These are phyloP conservation scores for Vidua chalybeata DNA, from an alignment of 2,113 vertebrate species.

Conservation along the genomic window DNA sequence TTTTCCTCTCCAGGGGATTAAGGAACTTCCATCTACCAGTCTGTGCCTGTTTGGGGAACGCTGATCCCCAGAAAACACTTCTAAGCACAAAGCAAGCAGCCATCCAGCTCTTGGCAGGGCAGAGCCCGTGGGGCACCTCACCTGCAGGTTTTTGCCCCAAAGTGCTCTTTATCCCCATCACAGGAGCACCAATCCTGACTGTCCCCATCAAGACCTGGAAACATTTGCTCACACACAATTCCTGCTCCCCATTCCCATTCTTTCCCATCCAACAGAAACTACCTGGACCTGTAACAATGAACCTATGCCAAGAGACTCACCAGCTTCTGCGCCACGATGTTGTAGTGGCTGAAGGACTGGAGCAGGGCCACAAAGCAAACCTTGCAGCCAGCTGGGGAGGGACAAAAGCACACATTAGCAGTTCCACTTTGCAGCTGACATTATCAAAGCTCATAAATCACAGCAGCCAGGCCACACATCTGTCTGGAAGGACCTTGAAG, in stretches of 20 bases:
- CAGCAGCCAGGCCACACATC: neutral
- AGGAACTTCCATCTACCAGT: neutral
- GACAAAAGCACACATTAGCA: neutral
- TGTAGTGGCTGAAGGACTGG: constrained; percentile 96
- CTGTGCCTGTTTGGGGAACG: neutral
- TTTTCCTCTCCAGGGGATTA: neutral
- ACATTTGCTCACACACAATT: neutral
- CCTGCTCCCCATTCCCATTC: neutral
- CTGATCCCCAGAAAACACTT: neutral
- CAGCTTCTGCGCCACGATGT: constrained; percentile 86
- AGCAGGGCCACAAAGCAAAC: constrained; percentile 90
- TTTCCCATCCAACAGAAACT: neutral
- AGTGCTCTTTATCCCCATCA: neutral
- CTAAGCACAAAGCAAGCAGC: neutral
- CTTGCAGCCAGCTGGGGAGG: constrained; percentile 83
- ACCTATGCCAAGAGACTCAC: constrained; percentile 67
- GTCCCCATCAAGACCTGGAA: neutral
- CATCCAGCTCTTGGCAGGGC: fast-evolving
- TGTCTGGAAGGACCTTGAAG: neutral
- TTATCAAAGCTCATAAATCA: neutral
- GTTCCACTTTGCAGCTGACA: neutral
- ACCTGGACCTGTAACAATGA: too few relatives aligned
- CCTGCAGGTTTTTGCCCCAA: neutral
- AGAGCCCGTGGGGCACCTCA: fast-evolving
- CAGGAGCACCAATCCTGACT: neutral